Percentiles rank a stretch among this genome's conserved stretches.
These are phyloP conservation scores for Andrena chrysosceles DNA, from an alignment of 2,888 invertebrate species.

Conservation along the genomic window DNA sequence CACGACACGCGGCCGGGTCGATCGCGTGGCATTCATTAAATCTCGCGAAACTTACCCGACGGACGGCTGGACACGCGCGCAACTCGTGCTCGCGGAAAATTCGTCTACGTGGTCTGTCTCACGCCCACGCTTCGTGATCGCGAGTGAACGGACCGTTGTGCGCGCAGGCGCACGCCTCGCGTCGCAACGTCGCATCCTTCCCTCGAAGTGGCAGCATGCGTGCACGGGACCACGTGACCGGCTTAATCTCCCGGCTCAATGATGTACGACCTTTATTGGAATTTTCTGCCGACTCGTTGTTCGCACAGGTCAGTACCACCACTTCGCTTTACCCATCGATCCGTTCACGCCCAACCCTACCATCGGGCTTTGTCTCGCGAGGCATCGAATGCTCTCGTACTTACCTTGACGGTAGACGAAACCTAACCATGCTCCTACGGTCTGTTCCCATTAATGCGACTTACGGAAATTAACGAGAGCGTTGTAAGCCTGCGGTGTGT, in stretches of 20 bases:
- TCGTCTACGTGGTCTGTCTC: not conserved
- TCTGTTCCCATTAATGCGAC: not conserved
- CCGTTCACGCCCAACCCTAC: not conserved
- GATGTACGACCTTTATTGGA: slow-evolving; percentile 38
- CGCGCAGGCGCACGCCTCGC: slow-evolving; percentile 56
- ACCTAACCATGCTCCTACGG: not conserved
- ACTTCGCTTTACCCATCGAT: slow-evolving; percentile 33
- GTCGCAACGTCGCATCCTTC: slow-evolving; percentile 22
- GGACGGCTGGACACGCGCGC: not conserved
- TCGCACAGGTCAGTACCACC: slow-evolving; percentile 57
- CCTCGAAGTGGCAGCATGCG: slow-evolving; percentile 43
- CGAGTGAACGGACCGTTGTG: slow-evolving; percentile 26
- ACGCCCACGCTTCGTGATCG: slow-evolving; percentile 15
- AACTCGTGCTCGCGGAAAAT: slow-evolving; percentile 4
- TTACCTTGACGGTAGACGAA: not conserved
- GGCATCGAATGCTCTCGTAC: not conserved
- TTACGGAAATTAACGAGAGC: not conserved
- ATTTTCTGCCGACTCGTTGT: slow-evolving; percentile 31
- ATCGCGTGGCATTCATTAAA: slow-evolving; percentile 64
- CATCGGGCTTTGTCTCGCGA: not conserved
- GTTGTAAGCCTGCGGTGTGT: too few relatives aligned
- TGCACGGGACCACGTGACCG: slow-evolving; percentile 59
- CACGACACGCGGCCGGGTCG: slow-evolving; percentile 73
- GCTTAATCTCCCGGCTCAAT: slow-evolving; percentile 19
- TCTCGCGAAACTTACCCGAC: slow-evolving; percentile 52